phyloP scores from a whole-genome alignment of 2,113 vertebrate species.

The Carassius carassius region DNA sequence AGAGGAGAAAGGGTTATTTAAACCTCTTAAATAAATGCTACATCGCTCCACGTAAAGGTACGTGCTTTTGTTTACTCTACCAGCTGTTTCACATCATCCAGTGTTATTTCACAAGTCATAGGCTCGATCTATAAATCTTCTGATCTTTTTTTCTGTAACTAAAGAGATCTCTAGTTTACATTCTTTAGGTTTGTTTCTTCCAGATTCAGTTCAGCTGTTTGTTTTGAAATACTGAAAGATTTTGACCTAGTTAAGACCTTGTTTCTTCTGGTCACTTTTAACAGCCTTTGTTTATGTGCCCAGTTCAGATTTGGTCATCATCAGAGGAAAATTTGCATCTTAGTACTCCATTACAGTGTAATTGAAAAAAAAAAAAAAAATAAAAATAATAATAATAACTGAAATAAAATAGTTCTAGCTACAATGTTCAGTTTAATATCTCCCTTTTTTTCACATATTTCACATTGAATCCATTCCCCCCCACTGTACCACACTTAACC shows the following conservation, averaged over 20 bases:
- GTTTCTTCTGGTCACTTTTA: neutral
- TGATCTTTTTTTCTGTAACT: neutral
- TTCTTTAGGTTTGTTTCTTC: neutral
- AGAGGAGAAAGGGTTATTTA: too few relatives aligned
- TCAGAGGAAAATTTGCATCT: too few relatives aligned
- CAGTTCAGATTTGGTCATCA: too few relatives aligned
- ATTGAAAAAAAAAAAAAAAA: too few relatives aligned
- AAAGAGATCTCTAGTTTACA: neutral
- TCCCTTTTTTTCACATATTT: neutral
- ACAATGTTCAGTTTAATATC: neutral
- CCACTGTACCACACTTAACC: neutral
- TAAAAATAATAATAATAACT: neutral
- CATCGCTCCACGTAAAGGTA: neutral
- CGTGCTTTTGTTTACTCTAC: neutral
- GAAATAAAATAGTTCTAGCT: neutral
- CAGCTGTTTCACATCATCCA: neutral
- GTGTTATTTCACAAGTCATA: neutral
- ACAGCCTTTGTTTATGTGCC: too few relatives aligned
- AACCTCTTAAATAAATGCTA: too few relatives aligned
- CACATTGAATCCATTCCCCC: neutral
- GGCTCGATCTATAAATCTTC: neutral
- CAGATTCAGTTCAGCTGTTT: neutral
- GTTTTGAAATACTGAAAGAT: neutral
- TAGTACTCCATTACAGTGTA: too few relatives aligned
- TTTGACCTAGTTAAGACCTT: neutral